Base-by-base conservation (phyloP, 1,140 invertebrate genomes). In the Drosophila kikkawai region DNA sequence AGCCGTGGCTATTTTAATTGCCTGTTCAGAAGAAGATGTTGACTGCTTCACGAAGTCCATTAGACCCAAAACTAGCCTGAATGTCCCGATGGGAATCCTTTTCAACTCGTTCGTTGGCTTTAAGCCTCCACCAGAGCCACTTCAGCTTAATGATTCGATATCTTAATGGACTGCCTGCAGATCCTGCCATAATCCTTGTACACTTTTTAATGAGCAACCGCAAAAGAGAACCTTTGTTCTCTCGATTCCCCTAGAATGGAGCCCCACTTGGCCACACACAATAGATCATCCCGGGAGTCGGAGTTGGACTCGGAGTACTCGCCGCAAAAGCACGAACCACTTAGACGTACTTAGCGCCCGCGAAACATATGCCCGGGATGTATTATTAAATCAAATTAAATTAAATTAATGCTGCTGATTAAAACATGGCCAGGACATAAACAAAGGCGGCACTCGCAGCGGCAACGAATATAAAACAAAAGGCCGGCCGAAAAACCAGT, bases 371-470 rank as follows among this genome's bases (percentile, higher is more conserved):
- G 64, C 51, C 59, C 19, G 22, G 53, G 34, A 58, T 64, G 69
- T 66, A 79, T 70, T 85, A 90, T 91, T 85, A 91, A 85, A 85
- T 91, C 86, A 90, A 90, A 90, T 90, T 91, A 90, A 90, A 91
- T 91, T 90, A 90, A 90, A 85, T 90, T 85, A 90, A 90, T 76
- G 82, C 85, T 57, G 60, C 79, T 90, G 75, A 91, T 90, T 82
- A 82, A 88, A 88, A 70, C 66, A 56, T 29, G 45, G 70, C 45
- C 51, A 65, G 55, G 65, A 67, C 65, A 65, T 63, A 82, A 82
- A 86, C 83, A 86, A 82, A 80, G 79, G 26, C 64, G 76, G 34
- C 67, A 60, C 47, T 64, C 65, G 69, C 47, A 67, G 45, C 19
- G 50, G 17, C 58, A 47, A 15, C 12, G 53, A 22, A 60, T 53